Base-by-base conservation (phyloP, 2,888 invertebrate species). In the Syrphus vitripennis region DNA sequence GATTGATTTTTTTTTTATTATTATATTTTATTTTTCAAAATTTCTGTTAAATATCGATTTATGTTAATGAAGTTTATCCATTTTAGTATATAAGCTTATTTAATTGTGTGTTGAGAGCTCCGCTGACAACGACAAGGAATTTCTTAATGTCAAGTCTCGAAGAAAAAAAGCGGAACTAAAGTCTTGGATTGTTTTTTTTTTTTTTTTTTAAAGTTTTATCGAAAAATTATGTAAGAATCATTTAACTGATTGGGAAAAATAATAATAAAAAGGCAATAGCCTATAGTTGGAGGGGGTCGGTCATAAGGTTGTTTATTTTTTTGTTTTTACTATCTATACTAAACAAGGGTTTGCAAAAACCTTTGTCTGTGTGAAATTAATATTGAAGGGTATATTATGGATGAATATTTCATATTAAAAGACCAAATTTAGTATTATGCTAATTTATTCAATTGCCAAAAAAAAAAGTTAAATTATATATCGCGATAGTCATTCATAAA, bases 101-200 rank as follows among this genome's bases (percentile, higher is more conserved):
- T 59, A 55, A 45, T 65, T 31, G 61, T 42, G 63, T 37, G 31
- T 26, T 45, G 16, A 29, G 59, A 26, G 48, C 10, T 59, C n/a
- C n/a, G n/a, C n/a, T n/a, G n/a, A n/a, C n/a, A n/a, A n/a, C n/a
- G 19, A 26, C 12, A 42, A 70, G 34, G 53, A 70, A 72, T 79
- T 26, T 50, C 7, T 80, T 80, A 74, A 48, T 74, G 74, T 80
- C 79, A 79, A 79, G 65, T 65, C 12, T 24, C 24, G 7, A 26
- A 48, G 4, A 21, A 26, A 61, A 61, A 53, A 70, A 75, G 80
- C 75, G 75, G 75, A 75, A 75, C 69, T 69, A 67, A 67, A 67
- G 42, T 26, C 50, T 37, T 16, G 16, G 45, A 24, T 45, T 57
- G 63, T 61, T 34, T 19, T 19, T 59, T 21, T 29, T 26, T 3